A percentile compares a stretch with the other conserved stretches of the same genome.
Evolutionary conservation across 2,113 vertebrate genomes (phyloP).

Genomic region (Lontra canadensis): DNA sequence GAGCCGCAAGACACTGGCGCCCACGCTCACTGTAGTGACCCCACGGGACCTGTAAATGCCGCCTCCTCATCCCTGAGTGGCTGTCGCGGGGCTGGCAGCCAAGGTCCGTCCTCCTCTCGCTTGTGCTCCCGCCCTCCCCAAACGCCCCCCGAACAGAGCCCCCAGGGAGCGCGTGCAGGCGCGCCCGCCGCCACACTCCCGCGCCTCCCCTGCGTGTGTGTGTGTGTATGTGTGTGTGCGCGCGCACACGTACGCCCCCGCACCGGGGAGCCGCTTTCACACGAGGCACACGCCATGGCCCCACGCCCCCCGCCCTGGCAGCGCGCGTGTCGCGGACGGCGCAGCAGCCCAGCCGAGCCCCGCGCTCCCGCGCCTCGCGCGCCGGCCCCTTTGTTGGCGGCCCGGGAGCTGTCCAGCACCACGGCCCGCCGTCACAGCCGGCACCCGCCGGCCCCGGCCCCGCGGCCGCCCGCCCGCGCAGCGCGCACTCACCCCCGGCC

Average conservation of each 20-base stretch:
- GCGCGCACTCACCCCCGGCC: slow-evolving; percentile 72
- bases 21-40: background rate
- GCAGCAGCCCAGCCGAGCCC: background rate
- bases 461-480: background rate
- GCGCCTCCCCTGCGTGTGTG: background rate
- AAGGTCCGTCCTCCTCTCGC: background rate
- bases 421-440: background rate
- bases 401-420: slow-evolving; percentile 60
- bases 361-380: background rate
- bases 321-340: background rate
- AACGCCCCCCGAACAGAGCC: background rate
- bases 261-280: background rate
- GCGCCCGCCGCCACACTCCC: background rate
- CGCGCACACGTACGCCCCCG: background rate
- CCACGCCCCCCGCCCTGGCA: background rate
- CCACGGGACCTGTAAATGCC: background rate
- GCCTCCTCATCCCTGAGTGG: background rate
- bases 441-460: background rate
- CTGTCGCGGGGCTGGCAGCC: background rate
- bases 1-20: background rate
- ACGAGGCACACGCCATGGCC: background rate
- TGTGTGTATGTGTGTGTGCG: background rate
- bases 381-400: slow-evolving; percentile 63
- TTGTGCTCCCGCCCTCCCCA: background rate
- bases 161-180: background rate